phyloP scores from a whole-genome alignment of 1,140 invertebrate species.

The Phortica variegata region DNA sequence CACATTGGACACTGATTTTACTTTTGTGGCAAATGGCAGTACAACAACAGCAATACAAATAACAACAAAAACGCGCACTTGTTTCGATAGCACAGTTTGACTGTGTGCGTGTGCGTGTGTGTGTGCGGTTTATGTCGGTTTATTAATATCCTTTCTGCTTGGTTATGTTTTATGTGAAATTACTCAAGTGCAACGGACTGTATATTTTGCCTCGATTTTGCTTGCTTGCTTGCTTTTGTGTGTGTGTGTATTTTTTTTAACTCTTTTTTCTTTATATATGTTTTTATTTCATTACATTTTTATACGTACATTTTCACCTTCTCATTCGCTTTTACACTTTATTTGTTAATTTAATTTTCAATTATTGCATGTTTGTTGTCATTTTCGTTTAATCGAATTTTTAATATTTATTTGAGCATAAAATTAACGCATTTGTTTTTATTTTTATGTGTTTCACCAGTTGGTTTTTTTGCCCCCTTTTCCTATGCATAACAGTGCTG shows the following conservation, averaged over 20 bases:
- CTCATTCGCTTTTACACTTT: constrained; percentile 4
- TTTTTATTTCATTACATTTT: constrained; percentile 17
- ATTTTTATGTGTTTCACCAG: too few species aligned
- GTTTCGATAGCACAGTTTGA: constrained; percentile 22
- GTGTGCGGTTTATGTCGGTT: constrained; percentile 43
- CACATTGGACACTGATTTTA: constrained; percentile 55
- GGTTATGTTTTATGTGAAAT: constrained; percentile 54
- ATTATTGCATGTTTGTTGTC: constrained; percentile 28
- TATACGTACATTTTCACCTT: constrained; percentile 11
- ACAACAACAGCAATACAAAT: constrained; percentile 7
- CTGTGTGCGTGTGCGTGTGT: constrained; percentile 16
- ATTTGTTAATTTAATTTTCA: constrained; percentile 40
- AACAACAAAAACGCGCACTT: constrained; percentile 27
- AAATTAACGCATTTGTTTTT: constrained; percentile 6
- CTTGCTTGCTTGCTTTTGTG: constrained; percentile 16
- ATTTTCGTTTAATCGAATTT: constrained; percentile 39
- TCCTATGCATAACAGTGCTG: too few species aligned
- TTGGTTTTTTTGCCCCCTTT: too few species aligned
- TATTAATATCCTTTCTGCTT: constrained; percentile 56
- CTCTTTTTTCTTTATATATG: constrained; percentile 7
- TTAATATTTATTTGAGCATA: constrained; percentile 39
- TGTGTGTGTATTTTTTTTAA: not conserved
- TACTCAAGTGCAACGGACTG: constrained; percentile 54
- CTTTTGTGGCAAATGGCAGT: constrained; percentile 30
- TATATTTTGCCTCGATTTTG: constrained; percentile 33